phyloP scores from a whole-genome alignment of 2,888 invertebrate genomes.

The Trachelus troglodyta region DNA sequence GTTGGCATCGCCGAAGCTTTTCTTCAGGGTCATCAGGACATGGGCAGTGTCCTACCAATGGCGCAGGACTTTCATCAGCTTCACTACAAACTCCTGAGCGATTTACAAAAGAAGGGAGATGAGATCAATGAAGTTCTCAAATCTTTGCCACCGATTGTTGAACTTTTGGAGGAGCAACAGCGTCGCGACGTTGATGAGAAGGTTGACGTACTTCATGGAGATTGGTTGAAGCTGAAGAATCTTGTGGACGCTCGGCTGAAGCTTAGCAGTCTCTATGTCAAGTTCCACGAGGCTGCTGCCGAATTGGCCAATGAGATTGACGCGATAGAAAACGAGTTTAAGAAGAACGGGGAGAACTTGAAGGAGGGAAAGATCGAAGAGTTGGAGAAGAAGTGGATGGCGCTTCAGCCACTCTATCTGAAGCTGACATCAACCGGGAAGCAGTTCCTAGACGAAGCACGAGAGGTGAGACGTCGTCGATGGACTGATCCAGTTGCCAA shows the following conservation, averaged over 20 bases:
- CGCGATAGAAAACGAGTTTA: constrained; percentile 72
- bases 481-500: not conserved
- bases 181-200: constrained; percentile 73
- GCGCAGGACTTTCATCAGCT: constrained; percentile 80
- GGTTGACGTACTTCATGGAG: constrained; percentile 72
- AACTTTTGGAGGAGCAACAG: constrained; percentile 75
- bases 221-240: constrained; percentile 74
- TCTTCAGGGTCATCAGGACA: constrained; percentile 77
- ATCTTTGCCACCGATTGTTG: constrained; percentile 71
- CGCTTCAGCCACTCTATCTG: constrained; percentile 73
- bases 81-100: constrained; percentile 79
- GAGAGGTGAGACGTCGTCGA: constrained; percentile 65
- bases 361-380: constrained; percentile 68
- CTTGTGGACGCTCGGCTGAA: constrained; percentile 74
- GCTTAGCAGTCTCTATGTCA: constrained; percentile 75
- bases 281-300: constrained; percentile 78
- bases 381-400: constrained; percentile 75
- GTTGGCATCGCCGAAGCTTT: constrained; percentile 79
- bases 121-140: constrained; percentile 73
- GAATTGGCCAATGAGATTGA: constrained; percentile 76
- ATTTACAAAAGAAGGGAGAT: constrained; percentile 77
- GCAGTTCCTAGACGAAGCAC: constrained; percentile 74
- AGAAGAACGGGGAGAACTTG: constrained; percentile 67
- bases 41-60: constrained; percentile 76
- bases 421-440: constrained; percentile 77